Percentiles rank a stretch among this genome's conserved stretches.
phyloP scores from a whole-genome alignment of 2,888 invertebrate genomes.

The Caenorhabditis sulstoni region DNA sequence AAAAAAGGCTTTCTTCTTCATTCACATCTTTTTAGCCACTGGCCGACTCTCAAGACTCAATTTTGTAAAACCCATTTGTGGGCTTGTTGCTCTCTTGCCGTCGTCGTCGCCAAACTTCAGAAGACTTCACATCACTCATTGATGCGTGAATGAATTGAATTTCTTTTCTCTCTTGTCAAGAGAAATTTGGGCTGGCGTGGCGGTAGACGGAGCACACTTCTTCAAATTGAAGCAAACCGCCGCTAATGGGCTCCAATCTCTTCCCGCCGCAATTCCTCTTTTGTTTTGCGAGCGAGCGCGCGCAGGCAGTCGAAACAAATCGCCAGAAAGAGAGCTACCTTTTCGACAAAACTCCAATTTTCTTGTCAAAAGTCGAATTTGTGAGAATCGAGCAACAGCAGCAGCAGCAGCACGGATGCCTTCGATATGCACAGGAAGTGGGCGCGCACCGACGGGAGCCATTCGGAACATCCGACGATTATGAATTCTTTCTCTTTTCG shows the following conservation, averaged over 20 bases:
- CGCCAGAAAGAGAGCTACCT: slow-evolving; percentile 4
- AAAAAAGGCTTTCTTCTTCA: neutral
- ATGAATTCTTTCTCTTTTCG: slow-evolving; percentile 8
- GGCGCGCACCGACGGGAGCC: slow-evolving; percentile 32
- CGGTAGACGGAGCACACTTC: slow-evolving; percentile 1
- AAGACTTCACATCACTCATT: slow-evolving; percentile 48
- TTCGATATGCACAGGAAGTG: slow-evolving; percentile 50
- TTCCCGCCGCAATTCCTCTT: slow-evolving; percentile 11
- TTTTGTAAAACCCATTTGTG: slow-evolving; percentile 50
- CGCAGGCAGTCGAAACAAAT: neutral
- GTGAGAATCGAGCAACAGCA: slow-evolving; percentile 28
- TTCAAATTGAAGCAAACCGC: slow-evolving; percentile 33
- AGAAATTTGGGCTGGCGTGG: slow-evolving; percentile 39
- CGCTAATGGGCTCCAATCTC: slow-evolving; percentile 25
- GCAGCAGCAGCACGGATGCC: too few species aligned
- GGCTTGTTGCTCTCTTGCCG: neutral
- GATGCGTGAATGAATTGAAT: slow-evolving; percentile 61
- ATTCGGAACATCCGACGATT: slow-evolving; percentile 59
- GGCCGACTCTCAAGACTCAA: slow-evolving; percentile 12
- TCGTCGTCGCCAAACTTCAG: slow-evolving; percentile 39
- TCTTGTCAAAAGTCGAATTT: slow-evolving; percentile 55
- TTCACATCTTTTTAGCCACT: neutral
- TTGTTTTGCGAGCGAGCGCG: slow-evolving; percentile 12
- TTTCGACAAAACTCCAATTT: slow-evolving; percentile 17
- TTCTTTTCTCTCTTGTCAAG: slow-evolving; percentile 53